Evolutionary conservation across 2,797 vertebrate genomes (phyloP), one percentile per base, ranked within the genome.

Genomic region (Poeciliopsis turneri): DNA sequence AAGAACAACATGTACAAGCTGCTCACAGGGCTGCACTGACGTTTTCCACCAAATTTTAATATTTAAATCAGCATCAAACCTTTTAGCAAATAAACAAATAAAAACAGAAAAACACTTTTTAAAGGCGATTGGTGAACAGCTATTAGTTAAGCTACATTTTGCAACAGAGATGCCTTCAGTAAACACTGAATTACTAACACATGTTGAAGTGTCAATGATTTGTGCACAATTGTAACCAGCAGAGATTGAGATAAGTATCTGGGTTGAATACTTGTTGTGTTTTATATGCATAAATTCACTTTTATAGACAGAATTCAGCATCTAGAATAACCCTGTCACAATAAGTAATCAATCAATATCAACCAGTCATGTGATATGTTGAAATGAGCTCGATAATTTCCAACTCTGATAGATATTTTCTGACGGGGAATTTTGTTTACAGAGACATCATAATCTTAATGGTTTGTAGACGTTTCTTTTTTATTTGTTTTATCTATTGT

Each of bases 1-100:
- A 89, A 91, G 28, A 33, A 30, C 57, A 61, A 33, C 1, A 12
- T 59, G n/a, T 30, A 59, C 57, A 59, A 28, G 57, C 57, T 28
- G 28, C 23, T n/a, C n/a, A 53, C 51, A 25, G 8, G 23, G 23
- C 11, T 25, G 23, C 51, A 55, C 53, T 25, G 4, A 55, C 1
- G 53, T n/a, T n/a, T 12, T 55, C 53, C 4, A 12, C 25, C 25
- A 11, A n/a, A 10, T 55, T 55, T 30, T 59, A 30, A 59, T 13
- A 68, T 68, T 41, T 41, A 23, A 39, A 41, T 36, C 10, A 41
- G 41, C 13, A 23, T 23, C 13, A 0, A 39, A 66, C 1, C 33
- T 39, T 39, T 10, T 20, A 39, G 18, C 3, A 68, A 64, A 61
- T 30, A 33, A 30, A 53, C 10, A 9, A 2, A 23, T 53, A 70